Evolutionary conservation across 2,888 invertebrate species (phyloP).

Genomic region (Acanthopleura granulata): DNA sequence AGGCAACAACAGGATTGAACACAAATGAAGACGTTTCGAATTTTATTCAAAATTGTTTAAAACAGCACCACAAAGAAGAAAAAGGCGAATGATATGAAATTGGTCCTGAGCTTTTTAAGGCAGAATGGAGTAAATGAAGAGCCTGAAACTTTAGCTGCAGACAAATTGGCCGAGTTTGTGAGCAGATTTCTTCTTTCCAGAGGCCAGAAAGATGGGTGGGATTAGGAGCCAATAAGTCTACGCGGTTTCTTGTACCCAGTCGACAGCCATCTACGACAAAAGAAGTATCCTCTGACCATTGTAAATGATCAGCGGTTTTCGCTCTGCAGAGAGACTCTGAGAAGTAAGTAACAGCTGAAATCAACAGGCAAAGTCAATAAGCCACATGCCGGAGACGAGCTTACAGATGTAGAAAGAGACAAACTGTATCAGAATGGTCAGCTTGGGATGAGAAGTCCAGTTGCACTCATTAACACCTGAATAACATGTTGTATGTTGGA

Average conservation of each 20-base stretch:
- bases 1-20: background rate
- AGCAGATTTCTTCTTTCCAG: background rate
- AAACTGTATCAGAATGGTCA: conserved; percentile 4
- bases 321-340: background rate
- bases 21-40: background rate
- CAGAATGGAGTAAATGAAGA: background rate
- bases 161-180: background rate
- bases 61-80: background rate
- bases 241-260: background rate
- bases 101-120: background rate
- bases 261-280: conserved; percentile 4
- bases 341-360: conserved; percentile 10
- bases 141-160: background rate
- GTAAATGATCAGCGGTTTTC: background rate
- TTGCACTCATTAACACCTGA: conserved; percentile 14
- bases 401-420: conserved; percentile 12
- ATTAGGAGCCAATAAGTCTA: background rate
- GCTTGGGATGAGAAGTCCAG: background rate
- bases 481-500: conserved; percentile 8
- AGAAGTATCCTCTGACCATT: background rate
- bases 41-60: background rate
- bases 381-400: background rate
- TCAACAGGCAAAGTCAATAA: background rate
- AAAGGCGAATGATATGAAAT: background rate
- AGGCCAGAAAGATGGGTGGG: background rate